These are phyloP conservation scores for Drosophila nikananu DNA, from an alignment of 1,140 invertebrate species.

Conservation along the genomic window DNA sequence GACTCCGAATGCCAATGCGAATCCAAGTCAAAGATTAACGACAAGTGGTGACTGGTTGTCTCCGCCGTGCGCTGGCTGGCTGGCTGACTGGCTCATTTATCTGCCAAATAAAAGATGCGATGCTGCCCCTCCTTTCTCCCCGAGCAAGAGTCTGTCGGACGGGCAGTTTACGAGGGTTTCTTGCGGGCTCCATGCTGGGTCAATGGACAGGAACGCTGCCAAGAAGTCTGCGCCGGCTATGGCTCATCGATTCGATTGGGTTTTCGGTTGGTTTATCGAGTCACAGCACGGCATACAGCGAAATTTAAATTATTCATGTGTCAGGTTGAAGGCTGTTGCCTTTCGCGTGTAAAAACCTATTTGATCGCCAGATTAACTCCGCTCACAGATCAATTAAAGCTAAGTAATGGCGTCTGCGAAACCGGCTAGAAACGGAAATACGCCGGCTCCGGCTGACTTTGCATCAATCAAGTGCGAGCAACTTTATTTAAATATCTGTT, in stretches of 20 bases:
- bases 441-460: conserved; percentile 15
- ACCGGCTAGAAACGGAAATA: conserved; percentile 70
- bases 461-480: conserved; percentile 47
- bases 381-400: conserved; percentile 60
- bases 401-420: conserved; percentile 48
- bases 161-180: conserved; percentile 53
- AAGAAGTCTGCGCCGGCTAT: conserved; percentile 56
- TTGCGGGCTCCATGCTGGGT: conserved; percentile 67
- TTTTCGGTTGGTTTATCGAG: conserved; percentile 53
- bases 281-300: conserved; percentile 54
- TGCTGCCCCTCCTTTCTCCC: conserved; percentile 41
- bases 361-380: conserved; percentile 67
- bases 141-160: conserved; percentile 12
- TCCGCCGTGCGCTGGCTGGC: conserved; percentile 57
- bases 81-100: conserved; percentile 68
- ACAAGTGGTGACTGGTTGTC: conserved; percentile 79
- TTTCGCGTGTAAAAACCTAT: conserved; percentile 67
- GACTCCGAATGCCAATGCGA: conserved; percentile 14
- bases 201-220: conserved; percentile 73
- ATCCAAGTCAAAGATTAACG: conserved; percentile 67
- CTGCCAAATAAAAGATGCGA: conserved; percentile 58
- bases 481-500: conserved; percentile 42
- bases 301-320: conserved; percentile 75
- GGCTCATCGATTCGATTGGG: conserved; percentile 58
- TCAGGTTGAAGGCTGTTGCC: conserved; percentile 77